phyloP scores from a whole-genome alignment of 2,797 vertebrate genomes.

The Okamejei kenojei region DNA sequence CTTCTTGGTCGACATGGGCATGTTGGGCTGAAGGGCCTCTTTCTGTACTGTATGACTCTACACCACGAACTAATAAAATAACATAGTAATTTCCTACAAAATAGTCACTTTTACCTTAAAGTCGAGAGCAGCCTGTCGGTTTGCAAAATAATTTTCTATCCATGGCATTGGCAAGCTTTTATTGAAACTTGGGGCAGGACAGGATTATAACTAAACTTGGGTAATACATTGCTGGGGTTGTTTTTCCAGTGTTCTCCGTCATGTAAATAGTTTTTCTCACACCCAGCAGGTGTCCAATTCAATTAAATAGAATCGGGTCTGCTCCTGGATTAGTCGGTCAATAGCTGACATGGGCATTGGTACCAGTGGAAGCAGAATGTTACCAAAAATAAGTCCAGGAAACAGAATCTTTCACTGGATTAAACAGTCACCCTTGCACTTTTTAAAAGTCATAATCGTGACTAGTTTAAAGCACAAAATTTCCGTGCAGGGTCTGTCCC shows the following conservation, averaged over 20 bases:
- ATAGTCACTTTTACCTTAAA: neutral
- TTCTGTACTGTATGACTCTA: no score
- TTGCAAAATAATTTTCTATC: slow-evolving; percentile 19
- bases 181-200: slow-evolving; percentile 13
- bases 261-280: slow-evolving; percentile 35
- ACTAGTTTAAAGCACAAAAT: slow-evolving; percentile 26
- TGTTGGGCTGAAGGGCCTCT: no score
- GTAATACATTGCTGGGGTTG: slow-evolving; percentile 28
- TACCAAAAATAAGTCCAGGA: slow-evolving; percentile 29
- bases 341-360: neutral
- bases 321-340: slow-evolving; percentile 16
- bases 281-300: slow-evolving; percentile 32
- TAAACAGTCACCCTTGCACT: slow-evolving; percentile 24
- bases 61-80: neutral
- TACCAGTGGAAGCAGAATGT: slow-evolving; percentile 6
- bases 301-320: slow-evolving; percentile 34
- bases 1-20: neutral
- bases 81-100: neutral
- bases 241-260: slow-evolving; percentile 20
- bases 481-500: slow-evolving; percentile 28
- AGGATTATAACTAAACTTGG: neutral
- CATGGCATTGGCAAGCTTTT: neutral
- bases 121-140: neutral
- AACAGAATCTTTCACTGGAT: slow-evolving; percentile 29
- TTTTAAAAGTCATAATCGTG: slow-evolving; percentile 27